phyloP scores from a whole-genome alignment of 2,797 vertebrate species.

The Cephalopachus bancanus region DNA sequence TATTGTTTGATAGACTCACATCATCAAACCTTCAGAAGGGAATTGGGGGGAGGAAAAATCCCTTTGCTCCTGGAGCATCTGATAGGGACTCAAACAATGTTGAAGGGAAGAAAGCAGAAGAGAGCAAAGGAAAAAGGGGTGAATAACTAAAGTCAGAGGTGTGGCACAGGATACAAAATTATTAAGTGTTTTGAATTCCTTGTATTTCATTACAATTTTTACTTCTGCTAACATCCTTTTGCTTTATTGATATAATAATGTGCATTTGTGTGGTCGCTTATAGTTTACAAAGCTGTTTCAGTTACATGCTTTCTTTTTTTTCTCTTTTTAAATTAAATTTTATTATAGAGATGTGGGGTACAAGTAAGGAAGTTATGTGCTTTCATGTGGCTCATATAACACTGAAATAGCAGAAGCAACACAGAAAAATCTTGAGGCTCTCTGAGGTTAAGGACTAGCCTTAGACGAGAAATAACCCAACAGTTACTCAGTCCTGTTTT shows the following conservation, averaged over 20 bases:
- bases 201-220: not conserved
- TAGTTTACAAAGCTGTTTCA: not conserved
- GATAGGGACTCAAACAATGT: not conserved
- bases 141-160: not conserved
- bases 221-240: not conserved
- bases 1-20: not conserved
- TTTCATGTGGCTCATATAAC: not conserved
- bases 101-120: not conserved
- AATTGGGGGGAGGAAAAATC: not conserved
- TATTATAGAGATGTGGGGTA: too few species aligned
- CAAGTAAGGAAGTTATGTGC: not conserved
- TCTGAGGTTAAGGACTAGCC: not conserved
- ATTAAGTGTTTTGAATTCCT: not conserved
- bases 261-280: not conserved
- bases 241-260: not conserved
- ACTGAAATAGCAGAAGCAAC: not conserved
- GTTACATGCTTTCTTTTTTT: not conserved
- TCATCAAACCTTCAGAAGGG: not conserved
- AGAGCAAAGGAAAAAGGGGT: not conserved
- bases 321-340: too few species aligned
- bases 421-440: not conserved
- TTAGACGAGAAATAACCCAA: not conserved
- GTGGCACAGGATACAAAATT: not conserved
- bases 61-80: not conserved
- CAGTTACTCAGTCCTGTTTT: not conserved